These are phyloP conservation scores for Podarcis muralis DNA, from an alignment of 2,113 vertebrate species.

Conservation along the genomic window DNA sequence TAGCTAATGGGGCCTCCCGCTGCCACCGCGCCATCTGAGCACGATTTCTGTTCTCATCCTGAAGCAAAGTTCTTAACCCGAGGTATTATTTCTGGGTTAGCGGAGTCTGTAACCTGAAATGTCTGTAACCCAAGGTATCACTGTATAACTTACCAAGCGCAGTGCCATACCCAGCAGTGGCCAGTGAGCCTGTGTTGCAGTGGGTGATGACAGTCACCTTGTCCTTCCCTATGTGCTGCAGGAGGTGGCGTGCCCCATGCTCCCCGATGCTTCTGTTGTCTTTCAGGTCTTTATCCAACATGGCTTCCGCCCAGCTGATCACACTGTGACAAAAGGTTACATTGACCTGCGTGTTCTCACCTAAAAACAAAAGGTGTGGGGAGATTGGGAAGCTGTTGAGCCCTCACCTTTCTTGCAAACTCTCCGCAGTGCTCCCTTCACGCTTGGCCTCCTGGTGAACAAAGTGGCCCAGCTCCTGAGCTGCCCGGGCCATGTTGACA, in stretches of 20 bases:
- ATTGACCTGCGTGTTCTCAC: background rate
- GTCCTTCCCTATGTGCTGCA: conserved; percentile 70
- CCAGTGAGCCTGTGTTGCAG: conserved; percentile 87
- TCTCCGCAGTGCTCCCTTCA: conserved; percentile 72
- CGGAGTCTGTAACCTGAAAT: too few species aligned
- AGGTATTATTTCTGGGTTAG: too few species aligned
- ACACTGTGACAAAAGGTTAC: conserved; percentile 66
- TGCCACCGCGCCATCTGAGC: too few species aligned
- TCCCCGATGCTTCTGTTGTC: conserved; percentile 86
- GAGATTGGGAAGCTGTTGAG: background rate
- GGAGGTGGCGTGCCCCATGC: conserved; percentile 84
- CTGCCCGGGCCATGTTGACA: conserved; percentile 85
- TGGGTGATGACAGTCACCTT: conserved; percentile 83
- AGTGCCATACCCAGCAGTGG: conserved; percentile 86
- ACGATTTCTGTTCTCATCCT: too few species aligned
- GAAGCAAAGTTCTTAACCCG: too few species aligned
- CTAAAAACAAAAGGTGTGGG: conserved; percentile 42
- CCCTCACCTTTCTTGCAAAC: conserved; percentile 78
- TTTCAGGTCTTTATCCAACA: conserved; percentile 82
- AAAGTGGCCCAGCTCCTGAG: conserved; percentile 81
- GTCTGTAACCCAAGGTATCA: too few species aligned
- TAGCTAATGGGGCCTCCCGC: too few species aligned
- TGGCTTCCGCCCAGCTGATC: conserved; percentile 83
- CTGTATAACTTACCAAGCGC: conserved; percentile 73
- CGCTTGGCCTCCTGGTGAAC: conserved; percentile 80